phyloP scores from a whole-genome alignment of 2,797 vertebrate species.

The Esox lucius region DNA sequence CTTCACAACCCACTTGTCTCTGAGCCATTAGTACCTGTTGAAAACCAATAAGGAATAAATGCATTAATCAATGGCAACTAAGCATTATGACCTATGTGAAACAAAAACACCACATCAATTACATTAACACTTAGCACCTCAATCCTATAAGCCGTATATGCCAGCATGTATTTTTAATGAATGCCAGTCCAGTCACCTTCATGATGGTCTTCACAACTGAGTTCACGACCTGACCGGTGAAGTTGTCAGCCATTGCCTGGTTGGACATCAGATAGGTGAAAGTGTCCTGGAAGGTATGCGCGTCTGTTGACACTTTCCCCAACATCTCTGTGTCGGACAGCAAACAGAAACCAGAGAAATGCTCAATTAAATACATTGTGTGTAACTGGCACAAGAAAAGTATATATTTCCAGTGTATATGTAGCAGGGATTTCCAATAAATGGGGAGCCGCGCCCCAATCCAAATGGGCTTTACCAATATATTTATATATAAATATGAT shows the following conservation, averaged over 20 bases:
- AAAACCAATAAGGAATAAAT: background rate
- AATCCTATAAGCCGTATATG: background rate
- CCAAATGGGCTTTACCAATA: too few relatives aligned
- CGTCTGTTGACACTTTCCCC: conserved; percentile 49
- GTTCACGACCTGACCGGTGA: conserved; percentile 45
- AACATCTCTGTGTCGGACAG: conserved; percentile 60
- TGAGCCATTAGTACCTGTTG: conserved; percentile 39
- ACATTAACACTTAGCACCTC: background rate
- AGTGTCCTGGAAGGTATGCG: conserved; percentile 34
- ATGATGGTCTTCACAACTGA: conserved; percentile 46
- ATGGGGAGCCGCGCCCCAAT: too few relatives aligned
- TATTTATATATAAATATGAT: too few relatives aligned
- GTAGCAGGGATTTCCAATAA: background rate
- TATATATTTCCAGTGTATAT: background rate
- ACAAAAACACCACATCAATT: background rate
- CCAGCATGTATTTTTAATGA: too few relatives aligned
- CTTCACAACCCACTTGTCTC: conserved; percentile 49
- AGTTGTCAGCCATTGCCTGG: conserved; percentile 46
- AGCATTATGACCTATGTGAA: background rate
- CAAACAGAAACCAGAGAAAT: conserved; percentile 3
- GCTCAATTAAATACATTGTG: background rate
- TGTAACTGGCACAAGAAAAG: background rate
- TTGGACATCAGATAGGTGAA: conserved; percentile 56
- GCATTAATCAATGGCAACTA: background rate
- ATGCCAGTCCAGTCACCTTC: conserved; percentile 50